phyloP scores from a whole-genome alignment of 23 tunicate species.

The Halocynthia roretzi region DNA sequence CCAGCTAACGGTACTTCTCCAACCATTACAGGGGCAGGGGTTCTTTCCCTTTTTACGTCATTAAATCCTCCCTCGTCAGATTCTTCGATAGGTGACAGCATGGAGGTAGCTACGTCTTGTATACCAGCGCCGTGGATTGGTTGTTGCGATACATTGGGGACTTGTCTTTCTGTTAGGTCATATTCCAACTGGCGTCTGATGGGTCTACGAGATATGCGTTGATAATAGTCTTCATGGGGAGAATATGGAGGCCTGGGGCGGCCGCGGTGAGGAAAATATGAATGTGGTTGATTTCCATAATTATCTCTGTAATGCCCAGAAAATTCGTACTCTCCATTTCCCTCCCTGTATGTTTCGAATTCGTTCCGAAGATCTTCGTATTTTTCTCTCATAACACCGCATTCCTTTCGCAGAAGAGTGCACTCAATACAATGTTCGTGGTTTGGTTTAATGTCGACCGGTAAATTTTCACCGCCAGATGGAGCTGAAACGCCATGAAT shows the following conservation, averaged over 20 bases:
- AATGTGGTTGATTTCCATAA: constrained; percentile 2
- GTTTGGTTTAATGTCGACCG: not conserved
- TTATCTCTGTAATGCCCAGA: not conserved
- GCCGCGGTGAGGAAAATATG: constrained; percentile 2
- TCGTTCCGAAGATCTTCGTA: constrained; percentile 4
- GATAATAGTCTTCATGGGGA: not conserved
- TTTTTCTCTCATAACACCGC: not conserved
- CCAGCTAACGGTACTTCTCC: not conserved
- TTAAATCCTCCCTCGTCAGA: not conserved
- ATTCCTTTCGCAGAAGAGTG: not conserved
- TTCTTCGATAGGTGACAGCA: constrained; percentile 23
- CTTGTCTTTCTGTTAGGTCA: too few relatives aligned
- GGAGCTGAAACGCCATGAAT: not conserved
- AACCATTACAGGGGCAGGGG: not conserved
- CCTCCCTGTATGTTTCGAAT: constrained; percentile 9
- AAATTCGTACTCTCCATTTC: not conserved
- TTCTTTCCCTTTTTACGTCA: too few relatives aligned
- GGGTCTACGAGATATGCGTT: constrained; percentile 5
- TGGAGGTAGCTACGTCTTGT: not conserved
- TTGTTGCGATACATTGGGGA: too few relatives aligned
- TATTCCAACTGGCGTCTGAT: constrained; percentile 3
- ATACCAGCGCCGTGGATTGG: too few relatives aligned
- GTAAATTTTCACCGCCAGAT: not conserved
- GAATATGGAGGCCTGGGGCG: constrained; percentile 19
- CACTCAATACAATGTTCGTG: constrained; percentile 13